Base-by-base conservation (phyloP, 2,113 vertebrate genomes). In the Orthonyx spaldingii region DNA sequence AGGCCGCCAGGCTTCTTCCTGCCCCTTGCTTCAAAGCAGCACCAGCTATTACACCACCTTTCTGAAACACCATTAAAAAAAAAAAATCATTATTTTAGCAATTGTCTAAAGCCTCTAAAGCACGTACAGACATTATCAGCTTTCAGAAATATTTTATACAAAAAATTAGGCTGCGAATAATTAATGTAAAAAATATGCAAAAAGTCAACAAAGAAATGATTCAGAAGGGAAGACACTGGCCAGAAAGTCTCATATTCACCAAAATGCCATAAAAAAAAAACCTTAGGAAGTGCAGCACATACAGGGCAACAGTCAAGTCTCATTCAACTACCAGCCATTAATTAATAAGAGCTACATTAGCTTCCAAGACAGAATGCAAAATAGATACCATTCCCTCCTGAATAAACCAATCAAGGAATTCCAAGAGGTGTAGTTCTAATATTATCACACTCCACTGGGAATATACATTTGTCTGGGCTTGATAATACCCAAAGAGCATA, bases 351-450 rank as follows among this genome's bases (percentile, higher is more conserved):
- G 49, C 71, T 8, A 6, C 55, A 52, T 17, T 59, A 83, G 64
- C 55, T 91, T 55, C 41, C 55, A 79, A 0, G 0, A 76, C 0
- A 87, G 84, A 70, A 80, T 60, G 55, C 87, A 91, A 95, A 93
- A 74, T 3, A 87, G 37, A 76, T 27, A 59, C 33, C 32, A 65
- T 89, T 83, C 85, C 85, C 80, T 89, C 47, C 71, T 81, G 77
- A 93, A 81, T 80, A 94, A 87, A 90, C 92, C 57, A 92, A 97
- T 76, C 92, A 92, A 93, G 59, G 65, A 90, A 95, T 96, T 96
- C 57, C 84, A 93, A 87, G 81, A 90, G 91, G 64, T 61, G 55
- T 60, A 79, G 86, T 91, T 93, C 87, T 89, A 76, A n/a, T 87
- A 94, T 84, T 92, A 84, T 65, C 90, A 64, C 50, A 81, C 70